Evolutionary conservation across 2,113 vertebrate species (phyloP).

Genomic region (Rutilus rutilus): DNA sequence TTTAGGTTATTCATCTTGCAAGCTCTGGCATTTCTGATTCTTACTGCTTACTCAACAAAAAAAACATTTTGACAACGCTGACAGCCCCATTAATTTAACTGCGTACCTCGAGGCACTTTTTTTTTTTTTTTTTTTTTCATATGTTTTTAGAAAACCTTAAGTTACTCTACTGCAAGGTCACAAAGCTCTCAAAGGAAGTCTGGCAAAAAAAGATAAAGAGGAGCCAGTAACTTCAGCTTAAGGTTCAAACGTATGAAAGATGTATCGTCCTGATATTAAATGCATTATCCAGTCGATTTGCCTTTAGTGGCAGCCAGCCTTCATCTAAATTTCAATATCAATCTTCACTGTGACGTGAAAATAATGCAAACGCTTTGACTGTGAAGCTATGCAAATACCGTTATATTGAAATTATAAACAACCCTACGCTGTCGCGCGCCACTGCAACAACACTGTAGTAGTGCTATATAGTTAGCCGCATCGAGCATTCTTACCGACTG

Average conservation of each 20-base stretch:
- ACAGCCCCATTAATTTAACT: not conserved
- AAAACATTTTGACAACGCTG: not conserved
- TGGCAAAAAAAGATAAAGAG: not conserved
- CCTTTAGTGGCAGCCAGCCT: not conserved
- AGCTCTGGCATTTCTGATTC: not conserved
- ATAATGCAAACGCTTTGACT: not conserved
- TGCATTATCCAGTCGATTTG: not conserved
- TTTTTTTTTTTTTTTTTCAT: slow-evolving; percentile 24
- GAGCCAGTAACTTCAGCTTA: not conserved
- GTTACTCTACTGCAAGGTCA: not conserved
- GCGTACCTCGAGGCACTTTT: not conserved
- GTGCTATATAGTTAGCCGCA: not conserved
- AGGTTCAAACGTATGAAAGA: not conserved
- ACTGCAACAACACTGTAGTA: not conserved
- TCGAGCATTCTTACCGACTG: not conserved
- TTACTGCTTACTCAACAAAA: not conserved
- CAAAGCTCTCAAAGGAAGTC: not conserved
- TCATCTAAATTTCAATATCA: not conserved
- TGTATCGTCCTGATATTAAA: not conserved
- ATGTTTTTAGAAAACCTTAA: not conserved
- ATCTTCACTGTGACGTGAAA: not conserved
- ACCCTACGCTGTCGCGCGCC: not conserved
- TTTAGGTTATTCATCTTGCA: not conserved
- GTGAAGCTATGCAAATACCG: not conserved
- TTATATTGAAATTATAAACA: not conserved